Base-by-base conservation (phyloP, 2,888 invertebrate species). In the Orthonychiurus folsomi region DNA sequence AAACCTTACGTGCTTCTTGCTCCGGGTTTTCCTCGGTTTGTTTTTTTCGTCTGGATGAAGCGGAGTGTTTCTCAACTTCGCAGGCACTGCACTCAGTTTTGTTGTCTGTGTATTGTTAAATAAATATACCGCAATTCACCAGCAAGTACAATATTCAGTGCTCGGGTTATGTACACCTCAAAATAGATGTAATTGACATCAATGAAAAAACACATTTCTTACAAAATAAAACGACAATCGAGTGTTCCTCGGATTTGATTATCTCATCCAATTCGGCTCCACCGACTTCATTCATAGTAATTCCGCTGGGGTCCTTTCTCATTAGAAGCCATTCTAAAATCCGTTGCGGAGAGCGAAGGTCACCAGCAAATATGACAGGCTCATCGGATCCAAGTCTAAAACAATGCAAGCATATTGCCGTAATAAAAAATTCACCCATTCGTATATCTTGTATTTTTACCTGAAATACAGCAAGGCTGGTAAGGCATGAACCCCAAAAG, bases 181-280 rank as follows among this genome's bases (percentile, higher is more conserved):
- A 54, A 57, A n/a, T 20, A 26, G 20, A 20, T n/a, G 9, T 54
- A 2, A 20, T n/a, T 27, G 54, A 54, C 27, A 28, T 25, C 15
- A 24, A 60, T 9, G 54, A 12, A 47, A 47, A 15, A n/a, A n/a
- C n/a, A n/a, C n/a, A n/a, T n/a, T n/a, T n/a, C 90, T 91, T 85
- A 93, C 93, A 93, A 78, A 93, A 93, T 77, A 91, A 93, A 27
- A 93, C 88, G 5, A 93, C 92, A 68, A 93, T 80, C 48, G 91
- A 88, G 71, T 87, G 85, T 53, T 59, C 65, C 1, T 64, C 67
- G 20, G 86, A 66, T 87, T 87, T 84, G 71, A 93, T 91, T 63
- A 90, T 77, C 65, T 85, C 81, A 53, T 86, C 77, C 59, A 93
- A 80, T 62, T 85, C 85, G 74, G 86, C 87, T 52, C 92, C 93